Percentiles rank a stretch among this genome's conserved stretches.
Conservation (phyloP, 2,797 vertebrate genomes). For the Clamator glandarius region DNA sequence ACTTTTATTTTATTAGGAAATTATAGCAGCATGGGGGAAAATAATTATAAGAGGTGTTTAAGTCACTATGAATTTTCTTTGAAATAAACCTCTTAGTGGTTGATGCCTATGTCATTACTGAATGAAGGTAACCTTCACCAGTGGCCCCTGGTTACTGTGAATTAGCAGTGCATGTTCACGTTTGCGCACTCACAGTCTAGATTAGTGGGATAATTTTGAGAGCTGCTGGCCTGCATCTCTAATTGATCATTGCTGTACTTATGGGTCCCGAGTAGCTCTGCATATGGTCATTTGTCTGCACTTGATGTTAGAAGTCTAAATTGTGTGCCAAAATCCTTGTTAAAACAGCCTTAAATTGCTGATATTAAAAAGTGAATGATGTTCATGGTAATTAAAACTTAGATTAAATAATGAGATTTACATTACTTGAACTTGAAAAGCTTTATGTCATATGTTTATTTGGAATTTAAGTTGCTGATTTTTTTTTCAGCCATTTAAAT, state of each 20-base stretch:
- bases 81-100: constrained; percentile 1
- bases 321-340: background rate
- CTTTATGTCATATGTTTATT: constrained; percentile 41
- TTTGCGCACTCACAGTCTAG: background rate
- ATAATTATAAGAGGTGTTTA: background rate
- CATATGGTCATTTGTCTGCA: background rate
- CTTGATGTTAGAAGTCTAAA: background rate
- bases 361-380: background rate
- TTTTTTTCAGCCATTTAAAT: constrained; percentile 8
- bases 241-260: background rate
- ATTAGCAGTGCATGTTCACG: background rate
- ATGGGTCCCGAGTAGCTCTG: background rate
- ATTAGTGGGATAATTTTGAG: background rate
- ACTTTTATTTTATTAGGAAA: constrained; percentile 61
- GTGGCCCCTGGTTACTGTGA: background rate
- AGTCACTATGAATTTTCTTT: background rate
- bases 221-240: background rate
- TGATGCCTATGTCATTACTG: background rate
- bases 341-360: background rate
- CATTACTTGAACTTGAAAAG: constrained; percentile 2
- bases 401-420: constrained; percentile 29
- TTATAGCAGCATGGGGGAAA: constrained; percentile 37
- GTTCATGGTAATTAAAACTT: constrained; percentile 2
- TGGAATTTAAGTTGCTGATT: constrained; percentile 45
- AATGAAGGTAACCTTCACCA: background rate